These are phyloP conservation scores for Zaprionus taronus DNA, from an alignment of 1,140 invertebrate genomes.

Conservation along the genomic window DNA sequence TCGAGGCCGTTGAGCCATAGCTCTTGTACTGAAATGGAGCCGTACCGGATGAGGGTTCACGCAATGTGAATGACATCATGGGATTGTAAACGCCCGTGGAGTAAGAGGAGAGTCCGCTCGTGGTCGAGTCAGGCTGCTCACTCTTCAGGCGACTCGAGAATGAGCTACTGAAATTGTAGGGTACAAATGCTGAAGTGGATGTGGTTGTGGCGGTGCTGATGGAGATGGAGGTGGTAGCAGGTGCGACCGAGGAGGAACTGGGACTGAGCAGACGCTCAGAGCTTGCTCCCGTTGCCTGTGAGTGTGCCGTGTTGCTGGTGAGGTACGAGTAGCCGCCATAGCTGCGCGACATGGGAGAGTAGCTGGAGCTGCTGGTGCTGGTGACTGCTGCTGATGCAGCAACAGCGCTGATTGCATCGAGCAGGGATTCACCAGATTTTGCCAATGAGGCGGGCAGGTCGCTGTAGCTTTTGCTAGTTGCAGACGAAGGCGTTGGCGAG, in stretches of 20 bases:
- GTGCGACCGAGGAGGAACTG: constrained; percentile 2
- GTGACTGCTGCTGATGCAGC: constrained; percentile 13
- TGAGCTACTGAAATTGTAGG: constrained; percentile 61
- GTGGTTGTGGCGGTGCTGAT: constrained; percentile 6
- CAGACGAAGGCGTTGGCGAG: constrained; percentile 69
- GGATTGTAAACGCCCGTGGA: constrained; percentile 73
- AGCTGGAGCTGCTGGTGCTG: constrained; percentile 31
- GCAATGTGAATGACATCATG: constrained; percentile 73
- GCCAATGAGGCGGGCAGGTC: constrained; percentile 40
- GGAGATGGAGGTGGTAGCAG: neutral
- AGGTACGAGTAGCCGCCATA: constrained; percentile 58
- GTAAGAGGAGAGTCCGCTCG: constrained; percentile 51
- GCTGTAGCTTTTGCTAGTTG: constrained; percentile 67
- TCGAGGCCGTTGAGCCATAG: constrained; percentile 4
- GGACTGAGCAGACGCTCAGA: constrained; percentile 10
- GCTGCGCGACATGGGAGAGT: constrained; percentile 58
- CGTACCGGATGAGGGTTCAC: constrained; percentile 44
- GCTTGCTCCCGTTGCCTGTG: neutral
- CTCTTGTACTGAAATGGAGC: constrained; percentile 49
- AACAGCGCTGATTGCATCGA: constrained; percentile 7
- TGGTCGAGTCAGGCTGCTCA: constrained; percentile 34
- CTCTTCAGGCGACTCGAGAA: constrained; percentile 43
- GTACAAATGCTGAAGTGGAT: constrained; percentile 45
- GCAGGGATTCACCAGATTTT: constrained; percentile 21
- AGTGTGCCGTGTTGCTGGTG: neutral